phyloP scores from a whole-genome alignment of 2,888 invertebrate species.

The Pseudolycoriella hygida region DNA sequence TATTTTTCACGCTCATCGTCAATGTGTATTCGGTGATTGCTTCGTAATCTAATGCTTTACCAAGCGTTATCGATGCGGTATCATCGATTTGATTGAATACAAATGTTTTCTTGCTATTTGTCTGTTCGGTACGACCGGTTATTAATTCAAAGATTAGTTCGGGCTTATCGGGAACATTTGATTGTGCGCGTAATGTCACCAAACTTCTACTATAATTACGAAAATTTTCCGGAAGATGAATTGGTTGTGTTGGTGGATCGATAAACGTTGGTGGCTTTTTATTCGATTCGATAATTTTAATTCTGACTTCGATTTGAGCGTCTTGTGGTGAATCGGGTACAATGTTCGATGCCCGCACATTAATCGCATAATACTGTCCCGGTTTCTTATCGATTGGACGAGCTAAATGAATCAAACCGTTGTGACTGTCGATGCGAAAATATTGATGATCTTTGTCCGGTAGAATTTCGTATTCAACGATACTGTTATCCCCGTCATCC shows the following conservation, averaged over 20 bases:
- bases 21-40: conserved; percentile 67
- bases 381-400: conserved; percentile 24
- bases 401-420: conserved; percentile 61
- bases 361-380: conserved; percentile 25
- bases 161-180: conserved; percentile 57
- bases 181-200: conserved; percentile 54
- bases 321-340: conserved; percentile 31
- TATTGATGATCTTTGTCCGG: conserved; percentile 38
- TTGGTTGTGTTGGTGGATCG: conserved; percentile 38
- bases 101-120: conserved; percentile 66
- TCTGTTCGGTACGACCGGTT: conserved; percentile 68
- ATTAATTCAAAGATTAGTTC: conserved; percentile 64
- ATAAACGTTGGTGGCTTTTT: conserved; percentile 67
- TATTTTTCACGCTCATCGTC: conserved; percentile 68
- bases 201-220: conserved; percentile 51
- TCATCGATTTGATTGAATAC: conserved; percentile 46
- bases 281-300: conserved; percentile 72
- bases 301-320: conserved; percentile 59
- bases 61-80: conserved; percentile 56
- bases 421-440: conserved; percentile 64
- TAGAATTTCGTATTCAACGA: conserved; percentile 45
- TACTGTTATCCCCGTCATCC: conserved; percentile 82
- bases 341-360: conserved; percentile 25
- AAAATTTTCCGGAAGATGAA: conserved; percentile 55
- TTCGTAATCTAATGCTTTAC: conserved; percentile 66